Base-by-base conservation (phyloP, 2,113 vertebrate species). In the Thymallus thymallus region DNA sequence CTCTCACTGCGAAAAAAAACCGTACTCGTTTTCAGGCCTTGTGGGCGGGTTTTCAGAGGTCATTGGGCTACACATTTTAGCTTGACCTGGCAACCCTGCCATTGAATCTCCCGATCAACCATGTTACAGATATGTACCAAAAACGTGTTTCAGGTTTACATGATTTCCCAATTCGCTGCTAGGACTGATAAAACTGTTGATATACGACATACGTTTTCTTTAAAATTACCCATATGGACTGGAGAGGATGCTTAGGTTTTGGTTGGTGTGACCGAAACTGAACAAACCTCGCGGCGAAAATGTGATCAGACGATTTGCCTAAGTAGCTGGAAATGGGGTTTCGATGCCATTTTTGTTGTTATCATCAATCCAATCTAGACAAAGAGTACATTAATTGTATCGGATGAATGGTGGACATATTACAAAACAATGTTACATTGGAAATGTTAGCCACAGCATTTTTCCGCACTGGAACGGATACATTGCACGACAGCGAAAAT, bases 381-480 rank as follows among this genome's bases (percentile, higher is more conserved):
- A 51, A 51, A 51, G 14, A 18, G 13, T 51, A 51, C 5, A 51
- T 16, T 14, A 51, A 18, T 16, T 51, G 16, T 16, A 16, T n/a
- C 16, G 16, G 56, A 3, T 10, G n/a, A 22, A 23, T 60, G 20
- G 56, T 41, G 35, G n/a, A 60, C 4, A 60, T 16, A 60, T 18
- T 3, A 30, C 35, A 64, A 29, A 22, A 61, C 9, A n/a, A n/a
- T 61, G 23, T 61, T 61, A n/a, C 23, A 61, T 81, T 51, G 35
- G 67, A 77, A 13, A 71, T 41, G 9, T 41, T 41, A 41, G 35
- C 69, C 75, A 76, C 73, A 55, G 56, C 18, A 60, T 80, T 79
- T 79, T 71, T 7, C 76, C 74, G 79, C 76, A 77, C 77, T 72
- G 82, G 70, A 79, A 61, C 5, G 80, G 56, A 60, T 60, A 6